Base-by-base conservation (phyloP, 53 echinoderm and acorn worm species). In the Stichopus horrens region DNA sequence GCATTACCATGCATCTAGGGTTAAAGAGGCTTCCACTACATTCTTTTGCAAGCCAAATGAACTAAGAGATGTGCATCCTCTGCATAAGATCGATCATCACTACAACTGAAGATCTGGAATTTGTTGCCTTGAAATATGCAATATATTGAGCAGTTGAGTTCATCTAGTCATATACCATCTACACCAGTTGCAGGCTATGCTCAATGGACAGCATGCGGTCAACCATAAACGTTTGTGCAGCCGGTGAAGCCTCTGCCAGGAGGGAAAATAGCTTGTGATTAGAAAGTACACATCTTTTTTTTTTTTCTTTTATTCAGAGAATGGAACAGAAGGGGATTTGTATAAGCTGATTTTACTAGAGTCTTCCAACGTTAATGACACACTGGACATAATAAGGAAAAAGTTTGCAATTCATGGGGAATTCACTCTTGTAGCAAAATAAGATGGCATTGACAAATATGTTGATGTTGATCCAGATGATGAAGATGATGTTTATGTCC, bases 401-500 rank as follows among this genome's bases (percentile, higher is more conserved):
- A 76, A 76, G 16, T 76, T 76, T 54, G 37, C 21, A 13, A 54
- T 76, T 23, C 6, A 53, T 51, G 77, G 51, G 14, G 53, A 13
- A 7, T 23, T 22, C 5, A 76, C 5, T 14, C 52, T 76, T 14
- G 4, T 4, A 11, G 77, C 77, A 23, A 23, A 76, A 16, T 76
- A 52, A 51, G 54, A 76, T 11, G 77, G 13, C 23, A 20, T 76
- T 11, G 13, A 23, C 21, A 76, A 76, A 76, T 76, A 23, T 53
- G 77, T 76, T 21, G 77, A 76, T 52, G 37, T 76, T 51, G 77
- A 76, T 76, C 9, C 16, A 23, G 53, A 76, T 51, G 76, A 76
- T 23, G 76, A 76, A 76, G 76, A 76, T 23, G 76, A 76, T 76
- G 76, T 76, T 9, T 76, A 53, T 52, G 77, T 76, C 52, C 77